These are phyloP conservation scores for Dasysyrphus albostriatus DNA, from an alignment of 2,888 invertebrate species.

Conservation along the genomic window DNA sequence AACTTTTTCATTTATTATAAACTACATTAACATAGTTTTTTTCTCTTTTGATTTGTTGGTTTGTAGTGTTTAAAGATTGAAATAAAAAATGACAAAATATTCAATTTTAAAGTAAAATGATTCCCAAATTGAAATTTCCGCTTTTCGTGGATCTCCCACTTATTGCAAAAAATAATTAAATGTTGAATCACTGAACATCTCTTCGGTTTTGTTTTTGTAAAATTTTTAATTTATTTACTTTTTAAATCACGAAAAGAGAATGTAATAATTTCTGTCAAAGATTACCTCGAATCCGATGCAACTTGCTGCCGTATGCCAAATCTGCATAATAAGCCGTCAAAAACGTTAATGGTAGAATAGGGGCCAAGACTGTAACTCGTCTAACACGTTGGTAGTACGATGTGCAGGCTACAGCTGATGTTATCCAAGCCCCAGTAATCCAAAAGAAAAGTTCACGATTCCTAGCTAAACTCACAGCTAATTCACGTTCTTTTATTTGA, in stretches of 20 bases:
- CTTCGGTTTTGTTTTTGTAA: not conserved
- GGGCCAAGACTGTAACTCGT: conserved; percentile 86
- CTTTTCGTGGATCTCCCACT: too few relatives aligned
- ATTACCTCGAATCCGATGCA: conserved; percentile 89
- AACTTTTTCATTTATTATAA: too few relatives aligned
- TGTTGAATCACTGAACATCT: too few relatives aligned
- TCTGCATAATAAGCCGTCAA: conserved; percentile 90
- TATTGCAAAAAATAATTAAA: too few relatives aligned
- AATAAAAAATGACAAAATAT: too few relatives aligned
- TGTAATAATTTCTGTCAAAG: not conserved
- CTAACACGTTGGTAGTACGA: conserved; percentile 87
- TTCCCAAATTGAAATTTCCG: too few relatives aligned
- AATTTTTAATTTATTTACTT: not conserved
- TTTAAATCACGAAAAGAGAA: not conserved
- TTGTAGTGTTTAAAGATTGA: too few relatives aligned
- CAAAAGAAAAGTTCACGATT: conserved; percentile 90
- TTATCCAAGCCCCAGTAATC: conserved; percentile 88
- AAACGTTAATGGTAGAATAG: conserved; percentile 90
- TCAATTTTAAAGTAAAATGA: too few relatives aligned
- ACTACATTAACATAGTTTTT: too few relatives aligned
- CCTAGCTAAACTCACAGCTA: conserved; percentile 89
- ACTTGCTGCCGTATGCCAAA: conserved; percentile 90
- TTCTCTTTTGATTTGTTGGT: too few relatives aligned
- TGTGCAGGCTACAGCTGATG: conserved; percentile 85
- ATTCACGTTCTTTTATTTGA: conserved; percentile 90